Evolutionary conservation across 2,888 invertebrate genomes (phyloP).

Genomic region (Podabrus alpinus): DNA sequence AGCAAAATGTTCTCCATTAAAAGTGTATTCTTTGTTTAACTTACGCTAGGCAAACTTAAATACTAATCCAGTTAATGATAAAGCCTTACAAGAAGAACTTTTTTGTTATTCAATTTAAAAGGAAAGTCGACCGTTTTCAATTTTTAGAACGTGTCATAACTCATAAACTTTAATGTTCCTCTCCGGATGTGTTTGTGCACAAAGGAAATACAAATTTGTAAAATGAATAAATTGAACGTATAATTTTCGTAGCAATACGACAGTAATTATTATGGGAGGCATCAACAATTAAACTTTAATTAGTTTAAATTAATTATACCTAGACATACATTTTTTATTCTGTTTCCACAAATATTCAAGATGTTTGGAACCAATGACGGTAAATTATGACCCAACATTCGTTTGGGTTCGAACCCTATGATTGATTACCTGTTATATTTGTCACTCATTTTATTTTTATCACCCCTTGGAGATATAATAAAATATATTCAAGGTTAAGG

Average conservation of each 20-base stretch:
- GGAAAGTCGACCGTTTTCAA: constrained; percentile 19
- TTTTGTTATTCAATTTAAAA: background rate
- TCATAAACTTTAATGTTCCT: constrained; percentile 14
- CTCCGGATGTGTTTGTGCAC: constrained; percentile 16
- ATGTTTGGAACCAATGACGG: no score
- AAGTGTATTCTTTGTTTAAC: background rate
- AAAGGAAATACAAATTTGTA: constrained; percentile 23
- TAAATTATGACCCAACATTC: no score
- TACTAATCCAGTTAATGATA: background rate
- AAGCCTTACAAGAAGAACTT: background rate
- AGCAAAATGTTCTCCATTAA: background rate
- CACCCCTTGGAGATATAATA: no score
- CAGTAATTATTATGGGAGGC: background rate
- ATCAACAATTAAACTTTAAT: background rate
- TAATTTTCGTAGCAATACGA: background rate
- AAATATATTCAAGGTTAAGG: no score
- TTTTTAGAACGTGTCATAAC: constrained; percentile 18
- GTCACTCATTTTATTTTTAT: no score
- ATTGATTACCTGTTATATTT: no score
- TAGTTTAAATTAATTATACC: background rate
- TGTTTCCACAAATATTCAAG: background rate
- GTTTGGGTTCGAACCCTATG: no score
- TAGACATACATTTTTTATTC: background rate
- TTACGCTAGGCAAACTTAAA: background rate
- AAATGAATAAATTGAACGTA: constrained; percentile 3